Evolutionary conservation across 1,140 invertebrate species (phyloP).

Genomic region (Eufriesea mexicana): DNA sequence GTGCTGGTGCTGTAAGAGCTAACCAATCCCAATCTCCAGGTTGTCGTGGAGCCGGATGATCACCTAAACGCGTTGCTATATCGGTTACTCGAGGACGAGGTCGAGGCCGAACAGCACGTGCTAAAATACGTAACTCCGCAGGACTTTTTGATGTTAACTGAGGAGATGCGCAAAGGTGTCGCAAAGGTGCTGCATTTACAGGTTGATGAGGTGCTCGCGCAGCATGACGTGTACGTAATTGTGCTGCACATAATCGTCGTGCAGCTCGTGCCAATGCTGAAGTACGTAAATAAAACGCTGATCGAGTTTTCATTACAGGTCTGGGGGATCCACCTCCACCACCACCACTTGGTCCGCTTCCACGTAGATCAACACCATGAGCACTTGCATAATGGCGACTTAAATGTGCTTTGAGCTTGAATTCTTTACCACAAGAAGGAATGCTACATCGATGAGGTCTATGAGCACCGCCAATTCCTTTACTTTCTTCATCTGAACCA

Average conservation of each 20-base stretch:
- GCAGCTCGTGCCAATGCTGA: constrained; percentile 94
- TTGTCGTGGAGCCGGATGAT: constrained; percentile 81
- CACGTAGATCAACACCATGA: constrained; percentile 88
- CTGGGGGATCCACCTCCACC: constrained; percentile 87
- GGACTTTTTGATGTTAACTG: constrained; percentile 92
- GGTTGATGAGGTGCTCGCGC: constrained; percentile 92
- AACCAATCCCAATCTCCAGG: constrained; percentile 91
- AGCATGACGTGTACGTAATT: constrained; percentile 92
- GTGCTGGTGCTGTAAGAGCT: constrained; percentile 89
- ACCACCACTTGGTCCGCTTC: constrained; percentile 65
- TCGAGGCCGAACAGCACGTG: constrained; percentile 91
- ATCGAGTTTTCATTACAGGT: constrained; percentile 97
- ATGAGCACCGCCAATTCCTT: constrained; percentile 85
- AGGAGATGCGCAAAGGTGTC: constrained; percentile 86
- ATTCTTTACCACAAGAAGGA: constrained; percentile 95
- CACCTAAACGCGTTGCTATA: constrained; percentile 90
- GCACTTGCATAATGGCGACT: constrained; percentile 95
- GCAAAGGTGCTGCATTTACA: constrained; percentile 83
- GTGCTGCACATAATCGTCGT: constrained; percentile 90
- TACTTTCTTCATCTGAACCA: constrained; percentile 81
- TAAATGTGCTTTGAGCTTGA: constrained; percentile 95
- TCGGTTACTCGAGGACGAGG: constrained; percentile 88
- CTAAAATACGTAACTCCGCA: constrained; percentile 88
- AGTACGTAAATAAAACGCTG: constrained; percentile 96
- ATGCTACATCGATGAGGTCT: constrained; percentile 94